phyloP scores from a whole-genome alignment of 1,140 invertebrate species.

The Tetranychus urticae region DNA sequence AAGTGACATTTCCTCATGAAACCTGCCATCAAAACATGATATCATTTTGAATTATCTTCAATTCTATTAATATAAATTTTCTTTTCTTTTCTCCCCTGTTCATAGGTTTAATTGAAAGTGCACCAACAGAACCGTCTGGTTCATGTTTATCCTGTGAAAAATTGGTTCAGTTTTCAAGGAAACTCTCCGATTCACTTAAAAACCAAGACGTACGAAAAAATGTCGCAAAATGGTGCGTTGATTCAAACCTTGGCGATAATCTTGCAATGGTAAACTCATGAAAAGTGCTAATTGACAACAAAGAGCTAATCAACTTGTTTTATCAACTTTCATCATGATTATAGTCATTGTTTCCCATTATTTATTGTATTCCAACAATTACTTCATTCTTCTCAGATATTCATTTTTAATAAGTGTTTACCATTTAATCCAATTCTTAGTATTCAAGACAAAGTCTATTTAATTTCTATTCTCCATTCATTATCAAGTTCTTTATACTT shows the following conservation, averaged over 20 bases:
- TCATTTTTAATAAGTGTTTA: background rate
- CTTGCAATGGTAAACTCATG: background rate
- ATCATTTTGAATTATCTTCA: too few species aligned
- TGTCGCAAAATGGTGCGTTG: background rate
- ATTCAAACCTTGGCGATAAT: background rate
- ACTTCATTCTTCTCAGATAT: background rate
- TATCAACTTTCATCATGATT: background rate
- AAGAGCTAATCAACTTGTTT: background rate
- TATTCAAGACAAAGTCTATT: background rate
- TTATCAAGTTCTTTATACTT: background rate
- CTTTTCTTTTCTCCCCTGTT: background rate
- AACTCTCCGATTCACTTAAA: background rate
- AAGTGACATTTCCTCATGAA: too few species aligned
- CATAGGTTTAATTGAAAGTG: background rate
- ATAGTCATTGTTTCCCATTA: background rate
- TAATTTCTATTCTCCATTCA: background rate
- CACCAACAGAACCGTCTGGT: background rate
- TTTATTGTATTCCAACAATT: background rate
- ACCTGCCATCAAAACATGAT: too few species aligned
- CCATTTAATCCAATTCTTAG: background rate
- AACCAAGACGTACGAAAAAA: background rate
- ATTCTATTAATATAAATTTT: background rate
- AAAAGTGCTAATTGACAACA: too few species aligned
- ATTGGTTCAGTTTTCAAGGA: background rate
- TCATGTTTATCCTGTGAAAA: background rate